Conservation (phyloP, 2,113 vertebrate species). For the Bolborhynchus lineola region DNA sequence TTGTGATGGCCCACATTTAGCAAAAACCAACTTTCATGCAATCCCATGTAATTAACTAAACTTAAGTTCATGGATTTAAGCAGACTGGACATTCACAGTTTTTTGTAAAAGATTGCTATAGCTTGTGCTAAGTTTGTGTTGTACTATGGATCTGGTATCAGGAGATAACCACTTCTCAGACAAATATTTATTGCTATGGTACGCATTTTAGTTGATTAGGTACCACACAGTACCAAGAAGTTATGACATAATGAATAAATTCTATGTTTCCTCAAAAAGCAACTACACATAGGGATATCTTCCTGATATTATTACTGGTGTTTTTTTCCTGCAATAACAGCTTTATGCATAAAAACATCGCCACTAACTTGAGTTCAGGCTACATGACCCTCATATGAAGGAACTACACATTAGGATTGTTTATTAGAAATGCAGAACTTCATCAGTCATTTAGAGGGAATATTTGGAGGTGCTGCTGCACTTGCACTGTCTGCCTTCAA, state of each 20-base stretch:
- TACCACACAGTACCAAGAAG: not conserved
- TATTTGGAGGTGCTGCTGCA: not conserved
- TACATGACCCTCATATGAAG: not conserved
- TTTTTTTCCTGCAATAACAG: not conserved
- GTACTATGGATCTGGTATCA: conserved; percentile 37
- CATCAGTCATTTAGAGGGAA: not conserved
- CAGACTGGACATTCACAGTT: not conserved
- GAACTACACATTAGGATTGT: not conserved
- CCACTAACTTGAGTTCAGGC: not conserved
- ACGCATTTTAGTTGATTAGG: conserved; percentile 19
- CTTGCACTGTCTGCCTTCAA: not conserved
- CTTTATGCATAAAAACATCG: not conserved
- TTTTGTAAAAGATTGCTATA: not conserved
- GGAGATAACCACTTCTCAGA: conserved; percentile 35
- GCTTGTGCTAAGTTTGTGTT: conserved; percentile 30
- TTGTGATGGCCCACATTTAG: conserved; percentile 28
- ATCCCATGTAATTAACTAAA: conserved; percentile 44
- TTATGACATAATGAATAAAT: conserved; percentile 22
- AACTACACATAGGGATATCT: not conserved
- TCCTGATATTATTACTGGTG: not conserved
- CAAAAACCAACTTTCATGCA: conserved; percentile 48
- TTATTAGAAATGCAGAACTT: not conserved
- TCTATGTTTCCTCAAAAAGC: conserved; percentile 40
- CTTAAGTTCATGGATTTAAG: conserved; percentile 32
- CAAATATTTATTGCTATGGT: conserved; percentile 46